A percentile compares a stretch with the other conserved stretches of the same genome.
These are phyloP conservation scores for Odontamblyopus lacepedii DNA, from an alignment of 2,797 vertebrate species.

Conservation along the genomic window DNA sequence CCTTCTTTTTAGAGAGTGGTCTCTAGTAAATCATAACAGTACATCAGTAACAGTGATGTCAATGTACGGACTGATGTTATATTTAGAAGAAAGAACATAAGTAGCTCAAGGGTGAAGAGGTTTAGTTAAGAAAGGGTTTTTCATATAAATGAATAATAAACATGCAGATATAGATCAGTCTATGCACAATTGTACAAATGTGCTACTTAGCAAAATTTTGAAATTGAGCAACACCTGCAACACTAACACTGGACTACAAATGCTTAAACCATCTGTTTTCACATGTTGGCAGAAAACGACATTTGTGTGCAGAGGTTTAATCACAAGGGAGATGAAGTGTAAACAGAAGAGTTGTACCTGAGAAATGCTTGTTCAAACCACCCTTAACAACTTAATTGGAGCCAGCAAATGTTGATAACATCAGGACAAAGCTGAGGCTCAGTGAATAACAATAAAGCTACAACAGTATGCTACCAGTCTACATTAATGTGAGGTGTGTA, in stretches of 20 bases:
- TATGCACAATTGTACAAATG: conserved; percentile 54
- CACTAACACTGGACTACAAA: conserved; percentile 60
- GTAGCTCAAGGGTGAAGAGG: conserved; percentile 26
- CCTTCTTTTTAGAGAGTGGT: conserved; percentile 23
- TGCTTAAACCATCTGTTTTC: conserved; percentile 46
- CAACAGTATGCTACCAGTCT: conserved; percentile 30
- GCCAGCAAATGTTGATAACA: conserved; percentile 42
- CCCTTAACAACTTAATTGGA: conserved; percentile 30
- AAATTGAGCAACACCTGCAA: conserved; percentile 45
- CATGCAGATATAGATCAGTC: conserved; percentile 59
- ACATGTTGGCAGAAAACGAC: conserved; percentile 31
- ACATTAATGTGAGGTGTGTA: conserved; percentile 42
- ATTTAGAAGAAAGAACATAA: conserved; percentile 7
- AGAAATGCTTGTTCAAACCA: conserved; percentile 67
- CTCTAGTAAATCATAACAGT: conserved; percentile 42
- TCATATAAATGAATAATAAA: conserved; percentile 60
- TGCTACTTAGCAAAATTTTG: conserved; percentile 43
- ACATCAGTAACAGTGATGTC: conserved; percentile 7
- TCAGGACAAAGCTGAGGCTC: conserved; percentile 46
- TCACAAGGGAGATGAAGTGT: conserved; percentile 65
- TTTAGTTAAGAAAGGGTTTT: conserved; percentile 42
- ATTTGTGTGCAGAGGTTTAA: conserved; percentile 66
- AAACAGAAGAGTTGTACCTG: conserved; percentile 79
- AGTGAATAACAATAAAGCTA: conserved; percentile 47
- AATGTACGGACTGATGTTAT: conserved; percentile 18